Conservation (phyloP, 2,113 vertebrate species). For the Chitala chitala region DNA sequence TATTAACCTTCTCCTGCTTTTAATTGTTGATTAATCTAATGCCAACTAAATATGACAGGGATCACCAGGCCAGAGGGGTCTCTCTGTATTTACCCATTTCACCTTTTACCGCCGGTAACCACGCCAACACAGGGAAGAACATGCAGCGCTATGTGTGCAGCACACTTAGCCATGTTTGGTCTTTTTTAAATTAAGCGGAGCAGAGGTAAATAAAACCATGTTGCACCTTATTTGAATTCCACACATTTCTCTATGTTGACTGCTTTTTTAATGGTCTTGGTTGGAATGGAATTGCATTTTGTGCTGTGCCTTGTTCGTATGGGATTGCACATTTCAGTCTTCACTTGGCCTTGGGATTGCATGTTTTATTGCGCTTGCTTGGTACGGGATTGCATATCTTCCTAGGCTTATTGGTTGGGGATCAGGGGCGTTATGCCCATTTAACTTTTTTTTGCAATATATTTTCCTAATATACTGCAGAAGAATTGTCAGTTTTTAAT, state of each 20-base stretch:
- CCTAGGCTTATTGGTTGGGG: neutral
- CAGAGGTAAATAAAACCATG: too few species aligned
- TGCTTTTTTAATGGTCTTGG: neutral
- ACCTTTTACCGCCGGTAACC: too few species aligned
- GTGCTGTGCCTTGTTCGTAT: too few species aligned
- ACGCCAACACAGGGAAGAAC: too few species aligned
- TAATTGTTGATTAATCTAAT: slow-evolving; percentile 26
- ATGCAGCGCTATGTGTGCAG: too few species aligned
- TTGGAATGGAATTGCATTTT: slow-evolving; percentile 1
- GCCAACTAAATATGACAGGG: slow-evolving; percentile 10
- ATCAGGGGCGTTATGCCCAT: neutral
- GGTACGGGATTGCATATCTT: neutral
- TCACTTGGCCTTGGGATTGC: neutral
- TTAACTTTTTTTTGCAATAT: too few species aligned
- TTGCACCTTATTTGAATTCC: neutral
- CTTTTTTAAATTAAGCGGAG: too few species aligned
- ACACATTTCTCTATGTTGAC: neutral
- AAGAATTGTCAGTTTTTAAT: neutral
- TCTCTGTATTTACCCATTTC: neutral
- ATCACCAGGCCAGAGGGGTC: neutral
- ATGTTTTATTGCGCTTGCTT: neutral
- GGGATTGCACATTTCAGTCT: neutral
- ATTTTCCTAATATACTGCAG: neutral
- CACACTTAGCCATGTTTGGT: too few species aligned
- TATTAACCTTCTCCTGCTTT: slow-evolving; percentile 19